Percentiles rank a stretch among this genome's conserved stretches.
Conservation (phyloP, 2,888 invertebrate species). For the Lasiommata megera region DNA sequence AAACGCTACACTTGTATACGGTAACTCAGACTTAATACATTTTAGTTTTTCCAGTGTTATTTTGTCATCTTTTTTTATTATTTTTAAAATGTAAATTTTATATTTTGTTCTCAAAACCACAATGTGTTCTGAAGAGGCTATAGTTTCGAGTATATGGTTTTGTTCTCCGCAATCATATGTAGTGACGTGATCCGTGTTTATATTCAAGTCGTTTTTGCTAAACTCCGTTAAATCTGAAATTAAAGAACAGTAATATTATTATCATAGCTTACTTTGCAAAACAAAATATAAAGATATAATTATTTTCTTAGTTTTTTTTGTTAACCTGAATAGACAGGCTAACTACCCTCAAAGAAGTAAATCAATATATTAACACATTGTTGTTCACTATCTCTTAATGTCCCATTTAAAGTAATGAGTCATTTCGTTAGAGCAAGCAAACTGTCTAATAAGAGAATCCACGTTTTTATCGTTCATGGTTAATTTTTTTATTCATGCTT, state of each 20-base stretch:
- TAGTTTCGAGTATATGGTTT: slow-evolving; percentile 62
- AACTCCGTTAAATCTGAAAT: slow-evolving; percentile 61
- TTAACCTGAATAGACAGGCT: too few relatives aligned
- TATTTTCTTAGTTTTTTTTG: too few relatives aligned
- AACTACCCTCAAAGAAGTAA: too few relatives aligned
- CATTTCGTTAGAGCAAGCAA: too few relatives aligned
- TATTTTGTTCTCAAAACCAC: slow-evolving; percentile 61
- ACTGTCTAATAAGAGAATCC: too few relatives aligned
- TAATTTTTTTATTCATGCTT: too few relatives aligned
- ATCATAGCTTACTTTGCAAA: neutral
- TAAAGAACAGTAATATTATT: neutral
- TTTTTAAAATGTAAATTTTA: slow-evolving; percentile 58
- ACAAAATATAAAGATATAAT: too few relatives aligned
- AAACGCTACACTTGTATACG: slow-evolving; percentile 65
- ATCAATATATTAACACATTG: too few relatives aligned
- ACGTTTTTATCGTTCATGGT: too few relatives aligned
- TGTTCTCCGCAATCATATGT: slow-evolving; percentile 53
- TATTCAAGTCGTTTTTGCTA: slow-evolving; percentile 42
- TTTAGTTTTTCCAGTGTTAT: slow-evolving; percentile 53
- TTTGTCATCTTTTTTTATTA: slow-evolving; percentile 39
- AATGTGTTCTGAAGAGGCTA: slow-evolving; percentile 49
- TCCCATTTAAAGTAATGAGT: too few relatives aligned
- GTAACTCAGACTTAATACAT: slow-evolving; percentile 52
- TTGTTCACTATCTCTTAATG: too few relatives aligned
- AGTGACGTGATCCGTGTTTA: slow-evolving; percentile 41